A percentile compares a stretch with the other conserved stretches of the same genome.
phyloP scores from a whole-genome alignment of 2,797 vertebrate species.

The Hippoglossus hippoglossus region DNA sequence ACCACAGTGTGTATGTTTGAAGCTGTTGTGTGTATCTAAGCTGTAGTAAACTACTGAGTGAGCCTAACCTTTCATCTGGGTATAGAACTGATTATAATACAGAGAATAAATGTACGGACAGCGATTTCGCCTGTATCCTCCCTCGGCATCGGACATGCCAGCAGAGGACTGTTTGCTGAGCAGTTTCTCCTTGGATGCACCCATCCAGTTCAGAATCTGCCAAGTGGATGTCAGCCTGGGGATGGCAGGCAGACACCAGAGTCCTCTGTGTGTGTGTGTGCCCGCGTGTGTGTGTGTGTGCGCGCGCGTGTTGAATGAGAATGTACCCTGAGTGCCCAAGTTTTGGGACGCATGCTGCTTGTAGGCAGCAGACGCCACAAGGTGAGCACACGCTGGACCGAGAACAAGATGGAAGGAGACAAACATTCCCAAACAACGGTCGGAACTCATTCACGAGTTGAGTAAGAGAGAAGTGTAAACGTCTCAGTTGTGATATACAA shows the following conservation, averaged over 20 bases:
- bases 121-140: slow-evolving; percentile 5
- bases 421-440: neutral
- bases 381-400: neutral
- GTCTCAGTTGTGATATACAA: neutral
- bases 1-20: too few relatives aligned
- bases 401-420: neutral
- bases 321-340: neutral
- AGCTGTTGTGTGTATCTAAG: too few relatives aligned
- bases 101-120: neutral
- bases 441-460: neutral
- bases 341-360: slow-evolving; percentile 22
- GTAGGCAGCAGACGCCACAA: slow-evolving; percentile 1
- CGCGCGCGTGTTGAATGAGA: slow-evolving; percentile 36
- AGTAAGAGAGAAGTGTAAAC: neutral
- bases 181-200: slow-evolving; percentile 57
- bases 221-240: slow-evolving; percentile 54
- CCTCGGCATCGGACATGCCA: slow-evolving; percentile 14
- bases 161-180: slow-evolving; percentile 35
- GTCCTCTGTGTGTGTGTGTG: slow-evolving; percentile 20
- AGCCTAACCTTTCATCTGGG: too few relatives aligned
- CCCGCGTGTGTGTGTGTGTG: slow-evolving; percentile 13
- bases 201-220: slow-evolving; percentile 47
- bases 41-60: too few relatives aligned
- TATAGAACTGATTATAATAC: neutral
- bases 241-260: slow-evolving; percentile 49